Percentiles rank a stretch among this genome's conserved stretches.
These are phyloP conservation scores for Rotaria sp. DNA, from an alignment of 2,888 invertebrate species.

Conservation along the genomic window DNA sequence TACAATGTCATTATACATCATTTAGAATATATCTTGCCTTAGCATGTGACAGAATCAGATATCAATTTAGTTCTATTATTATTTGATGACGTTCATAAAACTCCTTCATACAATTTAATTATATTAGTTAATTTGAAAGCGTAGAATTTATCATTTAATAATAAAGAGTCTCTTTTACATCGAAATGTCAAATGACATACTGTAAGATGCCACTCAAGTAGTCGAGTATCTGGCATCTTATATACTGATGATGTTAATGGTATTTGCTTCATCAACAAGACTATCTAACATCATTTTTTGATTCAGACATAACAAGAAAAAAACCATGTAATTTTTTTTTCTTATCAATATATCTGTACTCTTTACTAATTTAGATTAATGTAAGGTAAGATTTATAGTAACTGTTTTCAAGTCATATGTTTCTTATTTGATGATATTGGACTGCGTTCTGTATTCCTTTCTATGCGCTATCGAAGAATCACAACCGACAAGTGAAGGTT, in stretches of 20 bases:
- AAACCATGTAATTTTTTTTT: background rate
- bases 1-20: background rate
- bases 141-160: background rate
- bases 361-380: background rate
- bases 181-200: background rate
- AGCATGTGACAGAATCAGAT: background rate
- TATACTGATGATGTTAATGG: background rate
- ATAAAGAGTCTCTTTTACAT: background rate
- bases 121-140: background rate
- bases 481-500: background rate
- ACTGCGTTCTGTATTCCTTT: background rate
- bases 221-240: background rate
- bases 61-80: background rate
- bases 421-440: background rate
- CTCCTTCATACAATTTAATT: background rate
- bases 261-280: background rate
- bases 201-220: background rate
- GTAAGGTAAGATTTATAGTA: background rate
- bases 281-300: background rate
- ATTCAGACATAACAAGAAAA: background rate
- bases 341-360: background rate
- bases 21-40: background rate
- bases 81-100: background rate
- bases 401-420: background rate
- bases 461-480: background rate